These are phyloP conservation scores for Monodelphis domestica DNA, from an alignment of 2,797 vertebrate genomes.

Conservation along the genomic window DNA sequence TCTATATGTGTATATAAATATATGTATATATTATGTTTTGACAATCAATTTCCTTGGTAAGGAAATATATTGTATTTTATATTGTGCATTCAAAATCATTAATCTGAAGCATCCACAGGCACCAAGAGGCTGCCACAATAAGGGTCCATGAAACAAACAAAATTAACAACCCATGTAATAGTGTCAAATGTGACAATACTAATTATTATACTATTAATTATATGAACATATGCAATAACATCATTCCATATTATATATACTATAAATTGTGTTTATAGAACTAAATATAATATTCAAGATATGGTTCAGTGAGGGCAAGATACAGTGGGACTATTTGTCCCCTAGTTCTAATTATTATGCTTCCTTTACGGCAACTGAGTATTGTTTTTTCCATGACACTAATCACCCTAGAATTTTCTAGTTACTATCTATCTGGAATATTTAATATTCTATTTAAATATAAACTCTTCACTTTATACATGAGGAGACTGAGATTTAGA, in stretches of 20 bases:
- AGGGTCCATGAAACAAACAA: background rate
- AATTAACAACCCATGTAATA: background rate
- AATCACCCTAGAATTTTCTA: background rate
- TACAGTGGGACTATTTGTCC: background rate
- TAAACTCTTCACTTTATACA: background rate
- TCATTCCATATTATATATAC: no score
- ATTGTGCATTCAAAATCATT: background rate
- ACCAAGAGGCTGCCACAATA: background rate
- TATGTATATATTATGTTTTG: background rate
- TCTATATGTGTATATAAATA: background rate
- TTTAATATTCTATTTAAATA: background rate
- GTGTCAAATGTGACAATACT: background rate
- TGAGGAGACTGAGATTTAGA: background rate
- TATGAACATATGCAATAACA: no score
- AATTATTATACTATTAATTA: no score
- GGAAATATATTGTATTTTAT: background rate
- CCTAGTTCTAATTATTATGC: background rate
- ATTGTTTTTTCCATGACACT: background rate
- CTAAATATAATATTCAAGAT: background rate
- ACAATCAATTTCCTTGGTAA: background rate
- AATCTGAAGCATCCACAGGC: background rate
- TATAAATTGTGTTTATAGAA: background rate
- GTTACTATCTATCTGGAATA: background rate
- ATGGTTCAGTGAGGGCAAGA: background rate
- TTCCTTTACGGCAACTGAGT: background rate